Evolutionary conservation across 2,797 vertebrate species (phyloP), one percentile per base, ranked within the genome.

Genomic region (Synanceia verrucosa): DNA sequence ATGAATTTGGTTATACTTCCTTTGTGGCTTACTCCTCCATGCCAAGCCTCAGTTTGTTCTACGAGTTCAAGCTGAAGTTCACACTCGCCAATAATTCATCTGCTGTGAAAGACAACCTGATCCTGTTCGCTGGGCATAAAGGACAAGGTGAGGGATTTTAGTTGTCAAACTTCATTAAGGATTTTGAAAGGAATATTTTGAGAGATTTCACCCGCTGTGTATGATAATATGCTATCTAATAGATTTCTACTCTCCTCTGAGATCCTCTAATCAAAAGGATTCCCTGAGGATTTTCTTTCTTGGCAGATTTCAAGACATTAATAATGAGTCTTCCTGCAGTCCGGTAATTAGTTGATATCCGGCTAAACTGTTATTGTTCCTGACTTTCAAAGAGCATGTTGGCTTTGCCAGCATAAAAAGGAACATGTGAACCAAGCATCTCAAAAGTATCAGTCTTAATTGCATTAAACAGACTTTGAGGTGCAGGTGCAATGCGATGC

Each of bases 121-220:
- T 97, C 79, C 92, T 97, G 92, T 98, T 95, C 83, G 94, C 95
- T 39, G 96, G 96, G 76, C 94, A 95, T 76, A 97, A 95, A 76
- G 95, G 95, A 79, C 90, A 89, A 88, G 95, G 97, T 97, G 94
- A 95, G 93, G 46, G 62, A 47, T 81, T 81, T 59, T 19, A 75
- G 64, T 59, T 81, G 82, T 88, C 79, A 75, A 64, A 79, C 70
- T 82, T 76, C 64, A 84, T 89, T 84, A 84, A 60, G 46, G 69
- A 26, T 65, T 78, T 79, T 57, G 57, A 81, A 78, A 81, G 70
- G 77, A 58, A 23, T 47, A 52, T 73, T 86, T 65, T 61, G 57
- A 76, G 67, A 56, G 51, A 55, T 60, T 50, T 78, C 59, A 52
- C 73, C 71, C 39, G 33, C 63, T 85, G 83, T 77, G 77, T 70